A percentile compares a stretch with the other conserved stretches of the same genome.
These are phyloP conservation scores for Melipona bicolor DNA, from an alignment of 2,888 invertebrate species.

Conservation along the genomic window DNA sequence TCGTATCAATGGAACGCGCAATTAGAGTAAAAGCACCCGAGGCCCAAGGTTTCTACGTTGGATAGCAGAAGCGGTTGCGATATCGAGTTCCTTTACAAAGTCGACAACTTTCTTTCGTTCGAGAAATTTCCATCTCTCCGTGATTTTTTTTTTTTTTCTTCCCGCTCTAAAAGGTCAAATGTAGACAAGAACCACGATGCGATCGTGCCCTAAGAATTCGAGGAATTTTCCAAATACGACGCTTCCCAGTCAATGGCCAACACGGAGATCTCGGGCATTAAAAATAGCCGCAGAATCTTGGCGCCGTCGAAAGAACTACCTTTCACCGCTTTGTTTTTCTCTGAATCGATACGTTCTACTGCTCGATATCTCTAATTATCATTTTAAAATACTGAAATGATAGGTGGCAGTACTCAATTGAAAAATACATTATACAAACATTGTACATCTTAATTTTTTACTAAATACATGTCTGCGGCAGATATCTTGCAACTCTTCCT, in stretches of 20 bases:
- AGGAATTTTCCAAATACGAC: constrained; percentile 40
- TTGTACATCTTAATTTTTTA: too few relatives aligned
- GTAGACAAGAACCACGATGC: neutral
- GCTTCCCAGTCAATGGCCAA: constrained; percentile 24
- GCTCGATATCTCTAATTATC: too few relatives aligned
- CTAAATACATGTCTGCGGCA: too few relatives aligned
- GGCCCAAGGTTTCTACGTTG: neutral
- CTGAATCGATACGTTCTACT: neutral
- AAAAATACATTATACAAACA: too few relatives aligned
- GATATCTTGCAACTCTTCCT: too few relatives aligned
- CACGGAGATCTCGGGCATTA: constrained; percentile 26
- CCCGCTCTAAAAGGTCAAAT: neutral
- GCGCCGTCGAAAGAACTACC: constrained; percentile 45
- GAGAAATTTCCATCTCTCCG: neutral
- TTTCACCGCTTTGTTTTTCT: constrained; percentile 11
- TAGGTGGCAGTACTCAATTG: too few relatives aligned
- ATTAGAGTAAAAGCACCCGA: constrained; percentile 19
- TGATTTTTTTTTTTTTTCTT: too few relatives aligned
- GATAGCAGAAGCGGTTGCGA: neutral
- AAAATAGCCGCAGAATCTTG: constrained; percentile 58
- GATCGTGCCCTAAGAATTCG: constrained; percentile 28
- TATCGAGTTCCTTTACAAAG: neutral
- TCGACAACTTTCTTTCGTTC: neutral
- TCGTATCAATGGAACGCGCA: constrained; percentile 16
- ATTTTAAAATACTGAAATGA: neutral